A percentile compares a stretch with the other conserved stretches of the same genome.
phyloP scores from a whole-genome alignment of 2,888 invertebrate species.

The Incurvaria masculella region DNA sequence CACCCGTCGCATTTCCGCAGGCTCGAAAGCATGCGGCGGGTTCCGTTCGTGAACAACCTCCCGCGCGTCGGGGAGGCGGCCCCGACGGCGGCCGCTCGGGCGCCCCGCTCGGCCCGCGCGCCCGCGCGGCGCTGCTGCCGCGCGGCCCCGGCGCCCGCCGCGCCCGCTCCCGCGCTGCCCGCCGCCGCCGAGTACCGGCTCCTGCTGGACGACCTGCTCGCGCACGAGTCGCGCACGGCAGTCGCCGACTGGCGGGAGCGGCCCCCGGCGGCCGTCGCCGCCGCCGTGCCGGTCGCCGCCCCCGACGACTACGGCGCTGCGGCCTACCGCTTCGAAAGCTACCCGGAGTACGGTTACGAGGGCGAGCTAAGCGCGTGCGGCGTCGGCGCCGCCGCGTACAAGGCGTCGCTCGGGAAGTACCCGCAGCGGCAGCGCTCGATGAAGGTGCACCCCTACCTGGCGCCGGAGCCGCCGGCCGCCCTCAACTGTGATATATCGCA shows the following conservation, averaged over 20 bases:
- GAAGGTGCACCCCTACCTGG: slow-evolving; percentile 34
- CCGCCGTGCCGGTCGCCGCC: slow-evolving; percentile 9
- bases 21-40: slow-evolving; percentile 78
- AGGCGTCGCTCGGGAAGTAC: slow-evolving; percentile 10
- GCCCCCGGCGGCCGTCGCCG: slow-evolving; percentile 11
- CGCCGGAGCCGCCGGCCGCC: slow-evolving; percentile 18
- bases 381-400: slow-evolving; percentile 18
- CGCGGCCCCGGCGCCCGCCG: slow-evolving; percentile 23
- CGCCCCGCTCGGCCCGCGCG: slow-evolving; percentile 17
- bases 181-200: slow-evolving; percentile 21
- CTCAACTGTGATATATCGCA: slow-evolving; percentile 44
- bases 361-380: slow-evolving; percentile 18
- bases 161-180: slow-evolving; percentile 24
- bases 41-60: slow-evolving; percentile 81
- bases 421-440: slow-evolving; percentile 14
- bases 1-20: slow-evolving; percentile 87
- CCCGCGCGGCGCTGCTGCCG: slow-evolving; percentile 24
- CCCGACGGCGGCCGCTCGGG: slow-evolving; percentile 27
- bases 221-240: slow-evolving; percentile 9
- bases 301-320: slow-evolving; percentile 6
- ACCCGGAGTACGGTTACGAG: slow-evolving; percentile 10
- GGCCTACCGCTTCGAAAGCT: slow-evolving; percentile 31
- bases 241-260: slow-evolving; percentile 19
- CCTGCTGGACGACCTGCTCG: slow-evolving; percentile 10
- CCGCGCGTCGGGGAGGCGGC: slow-evolving; percentile 56